Base-by-base conservation (phyloP, 2,888 invertebrate species). In the Coelogynopora nodosa region DNA sequence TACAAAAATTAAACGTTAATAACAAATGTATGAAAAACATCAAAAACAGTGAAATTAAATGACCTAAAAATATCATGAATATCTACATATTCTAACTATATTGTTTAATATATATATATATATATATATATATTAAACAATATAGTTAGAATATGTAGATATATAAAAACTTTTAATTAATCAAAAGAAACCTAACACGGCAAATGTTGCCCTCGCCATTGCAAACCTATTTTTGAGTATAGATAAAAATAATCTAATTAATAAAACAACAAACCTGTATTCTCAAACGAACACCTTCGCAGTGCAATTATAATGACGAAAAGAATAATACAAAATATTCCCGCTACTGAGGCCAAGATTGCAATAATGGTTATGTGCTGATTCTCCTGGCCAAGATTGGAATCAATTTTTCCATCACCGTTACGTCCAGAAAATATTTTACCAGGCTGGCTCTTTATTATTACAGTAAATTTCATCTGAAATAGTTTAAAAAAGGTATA, bases 301-400 rank as follows among this genome's bases (percentile, higher is more conserved):
- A 74, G 74, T 2, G 23, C 5, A 74, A 74, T 74, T 5, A 74
- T 74, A 5, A 74, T 74, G 2, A 74, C 74, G 27, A 74, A 74
- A 74, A 74, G 74, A 74, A 74, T 23, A 74, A 74, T 74, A 26
- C 74, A 74, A 23, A 74, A 74, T 74, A 74, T 74, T 2, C 74
- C 74, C 5, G 74, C 74, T 2, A 74, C 74, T 10, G 74, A 23
- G 74, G 74, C 74, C 5, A 74, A 26, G 23, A 74, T 74, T 5
- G 74, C 74, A 26, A 74, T 74, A 5, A 74, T 74, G 5, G 74
- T 74, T 2, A 74, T 74, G 5, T 74, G 74, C 27, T 74, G 74
- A 23, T 74, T 74, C 2, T 74, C 74, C 2, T 13, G 49, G 18
- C 18, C 74, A 13, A 5, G 23, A 13, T 13, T 74, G 5, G 74